These are phyloP conservation scores for Formicarius rufipectus DNA, from an alignment of 2,113 vertebrate genomes.

Conservation along the genomic window DNA sequence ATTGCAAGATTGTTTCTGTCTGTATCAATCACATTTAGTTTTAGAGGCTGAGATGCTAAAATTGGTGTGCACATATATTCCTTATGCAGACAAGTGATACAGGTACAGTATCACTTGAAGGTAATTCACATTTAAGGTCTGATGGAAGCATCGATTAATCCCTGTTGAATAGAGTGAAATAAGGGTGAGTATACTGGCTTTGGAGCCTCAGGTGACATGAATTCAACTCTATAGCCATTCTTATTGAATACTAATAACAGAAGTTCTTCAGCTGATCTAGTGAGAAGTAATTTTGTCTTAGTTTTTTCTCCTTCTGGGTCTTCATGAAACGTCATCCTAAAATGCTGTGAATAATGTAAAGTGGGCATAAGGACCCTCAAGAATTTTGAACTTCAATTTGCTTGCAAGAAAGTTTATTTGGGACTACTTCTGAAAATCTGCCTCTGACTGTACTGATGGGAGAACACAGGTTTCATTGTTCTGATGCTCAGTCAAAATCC, in stretches of 20 bases:
- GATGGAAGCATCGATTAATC: not conserved
- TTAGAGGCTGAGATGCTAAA: not conserved
- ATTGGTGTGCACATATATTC: not conserved
- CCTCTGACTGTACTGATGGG: not conserved
- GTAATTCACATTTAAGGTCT: not conserved
- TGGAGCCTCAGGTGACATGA: not conserved
- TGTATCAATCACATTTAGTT: not conserved
- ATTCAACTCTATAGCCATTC: not conserved
- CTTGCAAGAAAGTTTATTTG: not conserved
- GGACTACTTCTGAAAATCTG: not conserved
- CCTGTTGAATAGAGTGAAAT: not conserved
- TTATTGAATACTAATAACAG: not conserved
- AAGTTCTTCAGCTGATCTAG: not conserved
- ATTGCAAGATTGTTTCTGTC: not conserved
- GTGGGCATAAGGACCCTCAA: not conserved
- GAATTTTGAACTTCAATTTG: not conserved
- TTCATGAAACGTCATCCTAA: not conserved
- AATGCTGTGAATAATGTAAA: not conserved
- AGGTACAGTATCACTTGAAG: not conserved
- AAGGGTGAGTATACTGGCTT: not conserved
- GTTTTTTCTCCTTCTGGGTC: not conserved
- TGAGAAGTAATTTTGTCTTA: not conserved
- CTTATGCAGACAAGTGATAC: not conserved
- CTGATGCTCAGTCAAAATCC: not conserved
- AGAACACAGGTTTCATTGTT: not conserved